These are phyloP conservation scores for Colinus virginianus DNA, from an alignment of 2,113 vertebrate genomes.

Conservation along the genomic window DNA sequence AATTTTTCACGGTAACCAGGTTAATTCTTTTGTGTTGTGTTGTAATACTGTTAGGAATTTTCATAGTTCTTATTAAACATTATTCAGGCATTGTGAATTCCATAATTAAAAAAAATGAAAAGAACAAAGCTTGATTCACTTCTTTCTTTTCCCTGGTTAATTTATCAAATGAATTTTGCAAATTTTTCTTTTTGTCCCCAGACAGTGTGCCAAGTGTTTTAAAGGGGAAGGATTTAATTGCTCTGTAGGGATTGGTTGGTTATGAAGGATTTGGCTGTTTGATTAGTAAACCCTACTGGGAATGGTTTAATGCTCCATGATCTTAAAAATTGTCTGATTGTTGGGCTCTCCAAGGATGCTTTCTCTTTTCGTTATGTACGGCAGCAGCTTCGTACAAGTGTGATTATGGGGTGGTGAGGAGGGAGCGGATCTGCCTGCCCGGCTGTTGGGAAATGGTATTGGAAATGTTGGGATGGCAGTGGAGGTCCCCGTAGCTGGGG, in stretches of 20 bases:
- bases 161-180: constrained; percentile 95
- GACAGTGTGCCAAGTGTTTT: constrained; percentile 97
- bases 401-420: constrained; percentile 77
- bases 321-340: constrained; percentile 99
- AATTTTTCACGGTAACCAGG: constrained; percentile 93
- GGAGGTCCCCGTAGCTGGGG: background rate
- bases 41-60: constrained; percentile 89
- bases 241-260: constrained; percentile 99
- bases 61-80: constrained; percentile 86
- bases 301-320: constrained; percentile 99
- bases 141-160: constrained; percentile 91
- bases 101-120: constrained; percentile 89
- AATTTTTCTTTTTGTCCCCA: constrained; percentile 90
- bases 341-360: constrained; percentile 90
- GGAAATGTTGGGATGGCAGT: too few relatives aligned
- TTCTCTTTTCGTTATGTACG: constrained; percentile 80
- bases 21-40: constrained; percentile 91
- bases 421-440: background rate
- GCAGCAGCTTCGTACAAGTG: constrained; percentile 88
- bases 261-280: constrained; percentile 99
- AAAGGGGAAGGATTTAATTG: constrained; percentile 99
- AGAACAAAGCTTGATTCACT: constrained; percentile 92
- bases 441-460: rapidly evolving
- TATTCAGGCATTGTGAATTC: constrained; percentile 89
- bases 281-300: constrained; percentile 99